Evolutionary conservation across 2,888 invertebrate species (phyloP).

Genomic region (Sceliomorpha sp.): DNA sequence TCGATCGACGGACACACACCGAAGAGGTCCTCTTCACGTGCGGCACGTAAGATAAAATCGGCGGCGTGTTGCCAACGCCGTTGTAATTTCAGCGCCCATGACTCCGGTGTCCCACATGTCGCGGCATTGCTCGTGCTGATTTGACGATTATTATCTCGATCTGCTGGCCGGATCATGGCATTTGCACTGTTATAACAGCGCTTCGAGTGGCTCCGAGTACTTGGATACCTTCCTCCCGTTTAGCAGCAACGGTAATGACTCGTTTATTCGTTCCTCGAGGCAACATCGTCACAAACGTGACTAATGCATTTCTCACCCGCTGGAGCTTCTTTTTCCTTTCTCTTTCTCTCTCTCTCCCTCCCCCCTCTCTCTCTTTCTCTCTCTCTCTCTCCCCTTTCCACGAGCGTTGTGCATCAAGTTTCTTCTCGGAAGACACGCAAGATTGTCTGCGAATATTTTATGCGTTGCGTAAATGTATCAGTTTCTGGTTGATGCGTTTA

Average conservation of each 20-base stretch:
- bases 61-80: constrained; percentile 29
- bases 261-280: constrained; percentile 27
- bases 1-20: constrained; percentile 15
- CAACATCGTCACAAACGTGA: constrained; percentile 33
- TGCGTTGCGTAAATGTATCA: too few species aligned
- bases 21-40: constrained; percentile 43
- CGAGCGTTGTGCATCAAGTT: constrained; percentile 7
- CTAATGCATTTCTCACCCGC: constrained; percentile 31
- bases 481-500: too few species aligned
- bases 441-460: too few species aligned
- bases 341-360: too few species aligned
- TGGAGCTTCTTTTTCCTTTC: constrained; percentile 6
- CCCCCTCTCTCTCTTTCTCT: too few species aligned
- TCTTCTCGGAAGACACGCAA: too few species aligned
- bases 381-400: too few species aligned
- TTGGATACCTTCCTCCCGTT: constrained; percentile 34
- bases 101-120: constrained; percentile 65
- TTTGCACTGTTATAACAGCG: constrained; percentile 28
- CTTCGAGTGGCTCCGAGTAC: too few species aligned
- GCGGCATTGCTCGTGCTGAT: constrained; percentile 69
- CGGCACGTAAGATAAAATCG: constrained; percentile 58
- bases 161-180: constrained; percentile 36
- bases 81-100: constrained; percentile 34
- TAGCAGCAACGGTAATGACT: constrained; percentile 35
- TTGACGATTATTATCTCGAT: constrained; percentile 64